Conservation (phyloP, 2,113 vertebrate genomes). For the Saccopteryx bilineata region DNA sequence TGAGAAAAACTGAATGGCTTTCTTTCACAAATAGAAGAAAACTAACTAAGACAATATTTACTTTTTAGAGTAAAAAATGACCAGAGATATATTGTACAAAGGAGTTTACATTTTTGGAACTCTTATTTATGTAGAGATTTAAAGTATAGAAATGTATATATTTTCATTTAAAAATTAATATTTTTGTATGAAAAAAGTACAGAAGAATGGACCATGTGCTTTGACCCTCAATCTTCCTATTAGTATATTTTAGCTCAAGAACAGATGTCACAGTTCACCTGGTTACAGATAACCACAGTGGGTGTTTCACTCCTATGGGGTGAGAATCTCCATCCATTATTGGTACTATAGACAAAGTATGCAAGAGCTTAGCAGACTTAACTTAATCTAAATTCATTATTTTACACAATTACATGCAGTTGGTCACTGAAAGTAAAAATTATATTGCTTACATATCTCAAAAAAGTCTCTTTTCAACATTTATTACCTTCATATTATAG, state of each 20-base stretch:
- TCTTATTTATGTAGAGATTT: not conserved
- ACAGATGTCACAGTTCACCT: not conserved
- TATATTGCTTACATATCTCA: conserved; percentile 28
- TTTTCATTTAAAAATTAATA: conserved; percentile 30
- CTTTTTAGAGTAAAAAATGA: not conserved
- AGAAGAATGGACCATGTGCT: not conserved
- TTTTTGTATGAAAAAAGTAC: conserved; percentile 5
- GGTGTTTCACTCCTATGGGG: not conserved
- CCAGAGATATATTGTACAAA: not conserved
- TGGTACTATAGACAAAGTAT: not conserved
- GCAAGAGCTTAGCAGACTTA: not conserved
- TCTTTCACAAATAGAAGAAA: not conserved
- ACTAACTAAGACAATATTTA: not conserved
- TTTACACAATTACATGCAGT: conserved; percentile 15
- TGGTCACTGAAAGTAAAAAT: conserved; percentile 49
- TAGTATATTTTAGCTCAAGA: conserved; percentile 1
- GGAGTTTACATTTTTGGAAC: not conserved
- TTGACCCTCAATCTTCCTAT: not conserved
- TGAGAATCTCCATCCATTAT: not conserved
- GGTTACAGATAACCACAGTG: not conserved
- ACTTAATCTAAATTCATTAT: conserved; percentile 50
- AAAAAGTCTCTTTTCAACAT: conserved; percentile 42
- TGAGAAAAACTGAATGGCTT: not conserved
- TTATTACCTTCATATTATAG: conserved; percentile 58
- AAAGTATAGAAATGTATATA: not conserved